A percentile compares a stretch with the other conserved stretches of the same genome.
Conservation (phyloP, 2,113 vertebrate species). For the Orthochromis malagaraziensis region DNA sequence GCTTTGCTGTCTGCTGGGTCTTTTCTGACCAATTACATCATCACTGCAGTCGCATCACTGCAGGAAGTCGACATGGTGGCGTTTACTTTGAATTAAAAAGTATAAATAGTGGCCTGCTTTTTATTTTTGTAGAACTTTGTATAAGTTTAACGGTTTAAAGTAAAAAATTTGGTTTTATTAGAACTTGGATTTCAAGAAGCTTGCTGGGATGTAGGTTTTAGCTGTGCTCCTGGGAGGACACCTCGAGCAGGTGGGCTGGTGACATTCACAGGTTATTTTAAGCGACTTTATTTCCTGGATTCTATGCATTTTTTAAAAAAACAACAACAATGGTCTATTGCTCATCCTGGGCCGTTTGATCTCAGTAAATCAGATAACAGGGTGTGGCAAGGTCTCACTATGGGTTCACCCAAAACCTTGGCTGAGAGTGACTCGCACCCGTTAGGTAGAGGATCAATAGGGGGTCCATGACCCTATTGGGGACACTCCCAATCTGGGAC, state of each 20-base stretch:
- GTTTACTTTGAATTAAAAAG: neutral
- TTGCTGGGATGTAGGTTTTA: neutral
- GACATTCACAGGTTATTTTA: neutral
- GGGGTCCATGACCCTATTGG: neutral
- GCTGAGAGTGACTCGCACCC: neutral
- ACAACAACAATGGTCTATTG: rapidly evolving
- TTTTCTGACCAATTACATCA: neutral
- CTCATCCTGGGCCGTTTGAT: neutral
- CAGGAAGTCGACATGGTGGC: neutral
- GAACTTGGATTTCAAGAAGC: neutral
- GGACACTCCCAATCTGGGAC: neutral
- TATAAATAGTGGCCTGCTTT: neutral
- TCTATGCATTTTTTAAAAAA: neutral
- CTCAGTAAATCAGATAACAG: neutral
- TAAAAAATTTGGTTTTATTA: neutral
- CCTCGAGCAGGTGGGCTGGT: neutral
- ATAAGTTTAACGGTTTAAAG: neutral
- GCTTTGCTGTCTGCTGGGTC: neutral
- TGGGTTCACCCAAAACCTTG: neutral
- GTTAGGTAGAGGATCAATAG: neutral
- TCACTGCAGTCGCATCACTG: neutral
- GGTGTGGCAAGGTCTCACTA: rapidly evolving
- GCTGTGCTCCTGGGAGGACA: neutral
- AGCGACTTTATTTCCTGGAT: rapidly evolving
- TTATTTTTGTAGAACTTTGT: neutral